A percentile compares a stretch with the other conserved stretches of the same genome.
Evolutionary conservation across 1,140 invertebrate species (phyloP).

Genomic region (Zophobas atratus): DNA sequence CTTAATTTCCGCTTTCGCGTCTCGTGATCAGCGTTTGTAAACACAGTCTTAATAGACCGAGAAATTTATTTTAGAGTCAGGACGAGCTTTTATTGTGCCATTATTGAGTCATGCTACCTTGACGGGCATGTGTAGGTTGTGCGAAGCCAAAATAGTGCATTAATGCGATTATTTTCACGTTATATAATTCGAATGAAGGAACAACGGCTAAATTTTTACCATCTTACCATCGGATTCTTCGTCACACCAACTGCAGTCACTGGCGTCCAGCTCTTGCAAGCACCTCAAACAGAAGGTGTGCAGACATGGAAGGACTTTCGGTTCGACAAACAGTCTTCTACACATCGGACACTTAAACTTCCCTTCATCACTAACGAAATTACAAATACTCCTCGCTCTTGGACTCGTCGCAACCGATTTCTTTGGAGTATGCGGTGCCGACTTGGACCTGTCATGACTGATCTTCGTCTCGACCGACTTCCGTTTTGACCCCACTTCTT

Average conservation of each 20-base stretch:
- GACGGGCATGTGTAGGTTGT: background rate
- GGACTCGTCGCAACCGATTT: constrained; percentile 42
- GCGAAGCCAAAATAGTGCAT: constrained; percentile 17
- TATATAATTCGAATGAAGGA: too few relatives aligned
- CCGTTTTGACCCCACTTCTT: constrained; percentile 66
- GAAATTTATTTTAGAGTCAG: background rate
- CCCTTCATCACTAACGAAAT: constrained; percentile 48
- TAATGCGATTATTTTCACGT: too few relatives aligned
- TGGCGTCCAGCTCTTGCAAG: constrained; percentile 67
- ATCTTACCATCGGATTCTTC: constrained; percentile 66
- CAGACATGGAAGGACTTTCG: constrained; percentile 72
- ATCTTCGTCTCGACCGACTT: constrained; percentile 67
- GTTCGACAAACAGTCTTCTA: constrained; percentile 70
- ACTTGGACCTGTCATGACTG: constrained; percentile 60
- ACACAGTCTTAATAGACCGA: background rate
- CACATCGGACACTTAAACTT: constrained; percentile 71
- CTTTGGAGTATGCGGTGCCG: constrained; percentile 54
- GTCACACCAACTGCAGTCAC: constrained; percentile 63
- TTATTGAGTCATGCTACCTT: background rate
- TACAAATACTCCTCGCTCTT: constrained; percentile 57
- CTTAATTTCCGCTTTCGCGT: constrained; percentile 8
- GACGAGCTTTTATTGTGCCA: background rate
- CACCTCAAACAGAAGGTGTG: constrained; percentile 75
- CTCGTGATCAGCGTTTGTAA: background rate
- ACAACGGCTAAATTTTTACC: background rate